Conservation (phyloP, 2,888 invertebrate genomes). For the Lamellibrachia columna region DNA sequence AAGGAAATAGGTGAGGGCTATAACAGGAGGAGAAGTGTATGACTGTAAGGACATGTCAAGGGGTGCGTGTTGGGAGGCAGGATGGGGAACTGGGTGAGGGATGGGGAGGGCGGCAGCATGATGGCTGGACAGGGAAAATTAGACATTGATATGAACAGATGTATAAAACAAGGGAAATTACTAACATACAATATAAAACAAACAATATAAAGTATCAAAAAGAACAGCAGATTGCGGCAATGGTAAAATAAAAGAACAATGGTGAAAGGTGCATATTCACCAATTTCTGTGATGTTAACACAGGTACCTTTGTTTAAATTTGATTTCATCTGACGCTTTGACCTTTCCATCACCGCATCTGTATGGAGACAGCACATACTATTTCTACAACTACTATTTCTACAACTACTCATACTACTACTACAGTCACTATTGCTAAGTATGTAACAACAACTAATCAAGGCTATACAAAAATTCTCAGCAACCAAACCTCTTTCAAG, state of each 20-base stretch:
- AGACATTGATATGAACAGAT: background rate
- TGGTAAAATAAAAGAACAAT: background rate
- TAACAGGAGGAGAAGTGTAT: background rate
- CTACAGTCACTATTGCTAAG: background rate
- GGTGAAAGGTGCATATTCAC: background rate
- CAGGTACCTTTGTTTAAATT: too few species aligned
- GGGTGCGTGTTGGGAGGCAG: background rate
- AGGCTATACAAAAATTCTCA: background rate
- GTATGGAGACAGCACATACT: background rate
- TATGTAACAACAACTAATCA: background rate
- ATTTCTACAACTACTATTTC: background rate
- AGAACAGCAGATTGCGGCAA: background rate
- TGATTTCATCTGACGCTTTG: too few species aligned
- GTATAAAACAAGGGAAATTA: background rate
- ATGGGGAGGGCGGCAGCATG: background rate
- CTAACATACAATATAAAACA: background rate
- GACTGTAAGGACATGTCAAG: background rate
- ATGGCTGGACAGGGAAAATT: background rate
- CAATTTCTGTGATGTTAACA: background rate
- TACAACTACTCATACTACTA: background rate
- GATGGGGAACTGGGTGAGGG: background rate
- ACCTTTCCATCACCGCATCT: background rate
- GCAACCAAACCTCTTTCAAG: background rate
- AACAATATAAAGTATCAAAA: too few species aligned
- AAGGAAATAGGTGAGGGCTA: background rate